A percentile compares a stretch with the other conserved stretches of the same genome.
Evolutionary conservation across 2,797 vertebrate genomes (phyloP).

Genomic region (Buphagus erythrorhynchus): DNA sequence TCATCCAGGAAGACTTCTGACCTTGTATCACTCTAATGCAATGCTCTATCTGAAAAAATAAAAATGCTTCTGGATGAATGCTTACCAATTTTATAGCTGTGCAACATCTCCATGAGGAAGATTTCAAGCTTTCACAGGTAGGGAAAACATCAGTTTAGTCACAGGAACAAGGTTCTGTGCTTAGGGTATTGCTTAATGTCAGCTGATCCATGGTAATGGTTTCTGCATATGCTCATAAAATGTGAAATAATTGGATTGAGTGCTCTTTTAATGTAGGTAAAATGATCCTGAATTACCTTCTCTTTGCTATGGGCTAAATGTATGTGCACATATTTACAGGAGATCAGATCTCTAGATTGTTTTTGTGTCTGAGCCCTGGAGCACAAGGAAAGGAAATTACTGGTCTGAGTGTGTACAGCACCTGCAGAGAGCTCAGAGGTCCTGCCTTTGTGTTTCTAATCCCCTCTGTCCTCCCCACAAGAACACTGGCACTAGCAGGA

Average conservation of each 20-base stretch:
- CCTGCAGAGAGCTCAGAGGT: background rate
- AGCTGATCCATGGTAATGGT: background rate
- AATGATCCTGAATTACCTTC: slow-evolving; percentile 18
- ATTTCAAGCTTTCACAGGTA: background rate
- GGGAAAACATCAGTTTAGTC: background rate
- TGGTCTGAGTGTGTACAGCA: background rate
- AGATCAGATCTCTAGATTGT: background rate
- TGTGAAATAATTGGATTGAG: slow-evolving; percentile 16
- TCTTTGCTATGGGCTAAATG: background rate
- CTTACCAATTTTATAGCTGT: background rate
- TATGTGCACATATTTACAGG: background rate
- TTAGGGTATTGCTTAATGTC: background rate
- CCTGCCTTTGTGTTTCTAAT: background rate
- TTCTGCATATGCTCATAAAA: slow-evolving; percentile 12
- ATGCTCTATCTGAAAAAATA: background rate
- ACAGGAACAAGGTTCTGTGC: background rate
- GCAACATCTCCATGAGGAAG: background rate
- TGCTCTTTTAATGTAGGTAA: slow-evolving; percentile 44
- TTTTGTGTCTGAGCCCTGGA: background rate
- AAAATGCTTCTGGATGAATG: background rate
- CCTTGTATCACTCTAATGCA: background rate
- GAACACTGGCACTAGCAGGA: background rate
- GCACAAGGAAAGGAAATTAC: background rate
- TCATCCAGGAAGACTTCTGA: background rate
- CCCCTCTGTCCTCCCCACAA: background rate